phyloP scores from a whole-genome alignment of 2,113 vertebrate species.

The Eptesicus fuscus region DNA sequence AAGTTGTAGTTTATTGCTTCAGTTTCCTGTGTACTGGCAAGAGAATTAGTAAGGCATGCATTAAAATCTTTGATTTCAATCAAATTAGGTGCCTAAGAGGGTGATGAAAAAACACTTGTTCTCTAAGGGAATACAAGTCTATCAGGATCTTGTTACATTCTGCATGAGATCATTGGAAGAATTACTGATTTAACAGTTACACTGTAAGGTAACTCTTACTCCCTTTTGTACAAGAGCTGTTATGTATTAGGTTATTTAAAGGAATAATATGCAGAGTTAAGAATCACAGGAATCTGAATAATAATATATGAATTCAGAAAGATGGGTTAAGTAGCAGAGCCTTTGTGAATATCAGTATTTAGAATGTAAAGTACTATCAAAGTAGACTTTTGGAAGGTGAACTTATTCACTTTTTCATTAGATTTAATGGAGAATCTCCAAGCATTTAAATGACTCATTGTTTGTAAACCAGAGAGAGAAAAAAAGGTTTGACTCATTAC shows the following conservation, averaged over 20 bases:
- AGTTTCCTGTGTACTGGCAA: constrained; percentile 82
- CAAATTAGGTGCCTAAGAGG: constrained; percentile 83
- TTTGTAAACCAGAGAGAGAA: background rate
- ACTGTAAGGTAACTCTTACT: constrained; percentile 72
- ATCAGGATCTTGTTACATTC: constrained; percentile 78
- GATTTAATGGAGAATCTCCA: background rate
- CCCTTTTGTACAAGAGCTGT: constrained; percentile 68
- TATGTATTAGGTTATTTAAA: constrained; percentile 74
- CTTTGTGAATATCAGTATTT: constrained; percentile 8
- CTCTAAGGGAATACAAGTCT: constrained; percentile 77
- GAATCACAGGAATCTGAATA: background rate
- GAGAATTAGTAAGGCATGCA: constrained; percentile 83
- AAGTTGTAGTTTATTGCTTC: constrained; percentile 85
- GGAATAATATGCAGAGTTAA: constrained; percentile 65
- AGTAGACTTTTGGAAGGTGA: background rate
- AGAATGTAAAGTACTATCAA: background rate
- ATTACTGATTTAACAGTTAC: constrained; percentile 79
- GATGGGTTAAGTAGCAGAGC: background rate
- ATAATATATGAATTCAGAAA: constrained; percentile 29
- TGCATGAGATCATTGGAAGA: constrained; percentile 77
- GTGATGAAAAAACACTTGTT: constrained; percentile 80
- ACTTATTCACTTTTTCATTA: background rate
- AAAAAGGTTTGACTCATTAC: background rate
- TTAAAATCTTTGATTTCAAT: constrained; percentile 83
- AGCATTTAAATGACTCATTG: background rate